These are phyloP conservation scores for Nasonia oneida DNA, from an alignment of 2,888 invertebrate genomes.

Conservation along the genomic window DNA sequence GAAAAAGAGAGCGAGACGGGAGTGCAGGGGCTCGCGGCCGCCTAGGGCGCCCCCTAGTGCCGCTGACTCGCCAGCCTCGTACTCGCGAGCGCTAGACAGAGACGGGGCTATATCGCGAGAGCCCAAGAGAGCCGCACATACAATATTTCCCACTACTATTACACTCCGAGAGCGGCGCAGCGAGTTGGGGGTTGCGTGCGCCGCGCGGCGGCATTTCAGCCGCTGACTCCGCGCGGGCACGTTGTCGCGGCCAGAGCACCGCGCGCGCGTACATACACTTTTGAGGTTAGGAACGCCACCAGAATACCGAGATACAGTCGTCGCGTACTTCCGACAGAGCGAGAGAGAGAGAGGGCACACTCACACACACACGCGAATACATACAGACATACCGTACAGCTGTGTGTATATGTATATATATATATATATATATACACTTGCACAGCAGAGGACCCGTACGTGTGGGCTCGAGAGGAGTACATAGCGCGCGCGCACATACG, in stretches of 20 bases:
- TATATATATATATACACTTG: not conserved
- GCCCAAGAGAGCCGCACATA: not conserved
- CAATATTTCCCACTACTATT: conserved; percentile 10
- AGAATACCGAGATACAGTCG: not conserved
- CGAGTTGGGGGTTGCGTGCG: conserved; percentile 19
- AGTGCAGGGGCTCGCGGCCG: not conserved
- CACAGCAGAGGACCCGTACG: not conserved
- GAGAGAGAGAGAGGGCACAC: conserved; percentile 55
- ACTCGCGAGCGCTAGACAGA: not conserved
- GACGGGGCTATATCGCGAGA: not conserved
- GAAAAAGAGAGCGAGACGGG: not conserved
- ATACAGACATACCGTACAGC: not conserved
- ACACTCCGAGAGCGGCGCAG: not conserved
- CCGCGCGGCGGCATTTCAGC: conserved; percentile 60
- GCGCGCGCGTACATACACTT: not conserved
- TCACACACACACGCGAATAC: not conserved
- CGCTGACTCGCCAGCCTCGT: not conserved
- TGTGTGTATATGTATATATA: not conserved
- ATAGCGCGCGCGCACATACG: conserved; percentile 16
- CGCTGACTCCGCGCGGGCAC: conserved; percentile 61
- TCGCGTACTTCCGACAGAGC: conserved; percentile 40
- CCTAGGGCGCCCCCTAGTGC: not conserved
- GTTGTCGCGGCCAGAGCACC: conserved; percentile 36
- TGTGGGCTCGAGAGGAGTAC: not conserved
- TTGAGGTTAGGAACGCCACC: conserved; percentile 41